Percentiles rank a stretch among this genome's conserved stretches.
Evolutionary conservation across 2,888 invertebrate genomes (phyloP).

Genomic region (Galeruca laticollis): DNA sequence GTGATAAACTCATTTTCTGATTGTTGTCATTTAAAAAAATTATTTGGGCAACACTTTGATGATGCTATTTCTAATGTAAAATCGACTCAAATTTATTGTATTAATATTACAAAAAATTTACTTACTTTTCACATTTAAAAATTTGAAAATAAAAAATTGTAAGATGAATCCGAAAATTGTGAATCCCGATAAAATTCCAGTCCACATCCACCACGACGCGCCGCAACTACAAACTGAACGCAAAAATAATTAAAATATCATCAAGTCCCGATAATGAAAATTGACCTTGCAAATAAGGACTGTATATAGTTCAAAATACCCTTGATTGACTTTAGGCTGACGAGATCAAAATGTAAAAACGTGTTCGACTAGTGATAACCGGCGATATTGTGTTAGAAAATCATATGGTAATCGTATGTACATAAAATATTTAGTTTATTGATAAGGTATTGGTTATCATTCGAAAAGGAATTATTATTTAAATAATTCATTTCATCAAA

Average conservation of each 20-base stretch:
- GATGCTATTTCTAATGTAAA: too few relatives aligned
- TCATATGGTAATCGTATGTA: conserved; percentile 17
- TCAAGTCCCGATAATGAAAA: background rate
- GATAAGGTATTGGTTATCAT: conserved; percentile 13
- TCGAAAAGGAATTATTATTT: background rate
- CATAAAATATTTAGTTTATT: conserved; percentile 1
- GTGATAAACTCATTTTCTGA: too few relatives aligned
- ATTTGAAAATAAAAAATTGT: background rate
- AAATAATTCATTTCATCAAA: background rate
- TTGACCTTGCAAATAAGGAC: conserved; percentile 26
- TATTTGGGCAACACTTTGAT: too few relatives aligned
- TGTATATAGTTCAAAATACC: conserved; percentile 30
- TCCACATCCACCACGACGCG: background rate
- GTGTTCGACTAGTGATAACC: conserved; percentile 13
- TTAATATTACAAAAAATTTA: too few relatives aligned
- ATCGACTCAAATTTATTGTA: too few relatives aligned
- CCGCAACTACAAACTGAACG: conserved; percentile 8
- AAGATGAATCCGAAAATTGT: conserved; percentile 1
- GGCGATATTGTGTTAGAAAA: conserved; percentile 9
- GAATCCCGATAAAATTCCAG: background rate
- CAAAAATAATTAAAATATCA: background rate
- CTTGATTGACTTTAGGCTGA: conserved; percentile 24
- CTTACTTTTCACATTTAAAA: background rate
- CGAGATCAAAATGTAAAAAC: background rate
- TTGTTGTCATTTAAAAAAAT: too few relatives aligned